Conservation (phyloP, 2,888 invertebrate species). For the Calameuta pallipes region DNA sequence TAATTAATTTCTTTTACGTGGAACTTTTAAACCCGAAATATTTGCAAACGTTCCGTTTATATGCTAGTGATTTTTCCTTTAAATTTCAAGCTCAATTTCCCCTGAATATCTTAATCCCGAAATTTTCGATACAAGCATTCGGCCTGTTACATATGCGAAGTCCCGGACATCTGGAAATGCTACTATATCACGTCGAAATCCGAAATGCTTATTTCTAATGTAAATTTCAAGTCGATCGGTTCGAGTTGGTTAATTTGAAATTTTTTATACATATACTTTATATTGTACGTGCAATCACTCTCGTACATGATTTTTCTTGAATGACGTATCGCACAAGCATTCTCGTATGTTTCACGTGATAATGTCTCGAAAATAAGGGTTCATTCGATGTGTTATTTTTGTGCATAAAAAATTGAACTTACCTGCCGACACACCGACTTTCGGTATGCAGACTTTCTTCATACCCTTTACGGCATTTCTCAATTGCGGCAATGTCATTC, state of each 20-base stretch:
- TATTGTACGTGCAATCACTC: too few species aligned
- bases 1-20: neutral
- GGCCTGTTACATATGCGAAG: too few species aligned
- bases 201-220: too few species aligned
- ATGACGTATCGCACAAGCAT: neutral
- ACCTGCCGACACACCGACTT: conserved; percentile 72
- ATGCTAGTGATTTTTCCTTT: too few species aligned
- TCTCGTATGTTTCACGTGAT: neutral
- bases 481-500: conserved; percentile 69
- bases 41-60: neutral
- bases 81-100: too few species aligned
- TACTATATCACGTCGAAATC: too few species aligned
- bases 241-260: neutral
- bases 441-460: conserved; percentile 74
- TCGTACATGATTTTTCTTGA: neutral
- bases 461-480: conserved; percentile 73
- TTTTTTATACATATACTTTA: neutral
- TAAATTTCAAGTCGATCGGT: neutral
- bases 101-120: too few species aligned
- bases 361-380: neutral
- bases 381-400: neutral
- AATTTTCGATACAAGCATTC: too few species aligned
- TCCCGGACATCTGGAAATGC: too few species aligned
- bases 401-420: conserved; percentile 35
- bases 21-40: neutral